Evolutionary conservation across 2,888 invertebrate genomes (phyloP).

Genomic region (Pocota personata): DNA sequence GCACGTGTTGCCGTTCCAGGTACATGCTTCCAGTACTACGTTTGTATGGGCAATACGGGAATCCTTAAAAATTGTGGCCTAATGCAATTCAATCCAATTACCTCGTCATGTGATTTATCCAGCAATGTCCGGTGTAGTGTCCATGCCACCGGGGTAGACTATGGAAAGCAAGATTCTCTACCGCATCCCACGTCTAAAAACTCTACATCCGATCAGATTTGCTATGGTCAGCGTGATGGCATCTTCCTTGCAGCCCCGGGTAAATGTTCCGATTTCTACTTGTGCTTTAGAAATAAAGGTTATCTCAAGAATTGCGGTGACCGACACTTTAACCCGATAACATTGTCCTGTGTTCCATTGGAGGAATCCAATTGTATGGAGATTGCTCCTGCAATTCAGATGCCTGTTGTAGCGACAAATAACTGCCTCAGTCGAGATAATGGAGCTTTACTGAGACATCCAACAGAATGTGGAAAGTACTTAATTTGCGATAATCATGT

Average conservation of each 20-base stretch:
- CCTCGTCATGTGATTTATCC: conserved; percentile 24
- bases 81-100: conserved; percentile 46
- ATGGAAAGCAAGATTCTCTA: background rate
- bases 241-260: conserved; percentile 78
- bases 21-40: conserved; percentile 76
- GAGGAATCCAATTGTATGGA: conserved; percentile 45
- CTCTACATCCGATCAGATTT: conserved; percentile 75
- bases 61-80: conserved; percentile 46
- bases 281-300: conserved; percentile 77
- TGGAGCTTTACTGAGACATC: conserved; percentile 75
- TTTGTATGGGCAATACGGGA: conserved; percentile 72
- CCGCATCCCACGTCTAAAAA: background rate
- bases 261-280: conserved; percentile 79
- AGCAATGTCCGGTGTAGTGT: conserved; percentile 36
- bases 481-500: conserved; percentile 75
- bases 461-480: conserved; percentile 76
- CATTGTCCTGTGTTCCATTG: conserved; percentile 29
- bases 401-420: background rate
- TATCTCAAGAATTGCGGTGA: conserved; percentile 73
- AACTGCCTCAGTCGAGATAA: conserved; percentile 26
- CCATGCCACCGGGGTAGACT: background rate
- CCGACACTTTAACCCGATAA: conserved; percentile 52
- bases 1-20: conserved; percentile 68
- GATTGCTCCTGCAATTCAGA: background rate
- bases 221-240: conserved; percentile 76